These are phyloP conservation scores for Ceriagrion tenellum DNA, from an alignment of 2,888 invertebrate genomes.

Conservation along the genomic window DNA sequence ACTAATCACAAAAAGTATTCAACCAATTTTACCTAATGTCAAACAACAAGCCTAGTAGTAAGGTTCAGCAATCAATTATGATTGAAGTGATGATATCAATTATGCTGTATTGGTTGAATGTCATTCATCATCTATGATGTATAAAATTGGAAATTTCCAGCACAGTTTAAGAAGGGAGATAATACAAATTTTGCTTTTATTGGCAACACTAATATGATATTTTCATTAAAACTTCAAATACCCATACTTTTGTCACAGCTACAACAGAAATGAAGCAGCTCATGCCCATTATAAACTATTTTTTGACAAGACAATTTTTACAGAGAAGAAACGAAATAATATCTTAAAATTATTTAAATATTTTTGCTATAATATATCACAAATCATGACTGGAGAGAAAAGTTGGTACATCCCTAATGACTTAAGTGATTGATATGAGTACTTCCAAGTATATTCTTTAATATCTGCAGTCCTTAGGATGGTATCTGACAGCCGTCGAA, in stretches of 20 bases:
- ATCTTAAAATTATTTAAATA: conserved; percentile 4
- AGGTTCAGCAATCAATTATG: not conserved
- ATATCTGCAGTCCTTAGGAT: not conserved
- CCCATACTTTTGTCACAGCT: not conserved
- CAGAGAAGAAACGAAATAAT: not conserved
- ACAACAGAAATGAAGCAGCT: not conserved
- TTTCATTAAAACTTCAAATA: not conserved
- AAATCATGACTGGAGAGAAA: conserved; percentile 1
- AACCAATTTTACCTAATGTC: too few relatives aligned
- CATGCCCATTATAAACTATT: not conserved
- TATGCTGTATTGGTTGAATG: not conserved
- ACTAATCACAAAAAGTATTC: conserved; percentile 24
- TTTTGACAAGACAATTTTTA: not conserved
- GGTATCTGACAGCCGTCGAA: conserved; percentile 25
- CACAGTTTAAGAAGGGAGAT: not conserved
- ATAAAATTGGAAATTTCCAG: not conserved
- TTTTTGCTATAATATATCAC: conserved; percentile 25
- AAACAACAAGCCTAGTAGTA: not conserved
- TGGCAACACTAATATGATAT: not conserved
- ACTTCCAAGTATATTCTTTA: conserved; percentile 12
- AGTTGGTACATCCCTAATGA: not conserved
- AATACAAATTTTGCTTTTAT: not conserved
- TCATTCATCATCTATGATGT: not conserved
- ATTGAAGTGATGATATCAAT: not conserved
- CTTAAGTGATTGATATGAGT: conserved; percentile 34